Percentiles rank a stretch among this genome's conserved stretches.
Evolutionary conservation across 92 coral and sea anemone genomes (phyloP).

Genomic region (Chrysogorgia sp.): DNA sequence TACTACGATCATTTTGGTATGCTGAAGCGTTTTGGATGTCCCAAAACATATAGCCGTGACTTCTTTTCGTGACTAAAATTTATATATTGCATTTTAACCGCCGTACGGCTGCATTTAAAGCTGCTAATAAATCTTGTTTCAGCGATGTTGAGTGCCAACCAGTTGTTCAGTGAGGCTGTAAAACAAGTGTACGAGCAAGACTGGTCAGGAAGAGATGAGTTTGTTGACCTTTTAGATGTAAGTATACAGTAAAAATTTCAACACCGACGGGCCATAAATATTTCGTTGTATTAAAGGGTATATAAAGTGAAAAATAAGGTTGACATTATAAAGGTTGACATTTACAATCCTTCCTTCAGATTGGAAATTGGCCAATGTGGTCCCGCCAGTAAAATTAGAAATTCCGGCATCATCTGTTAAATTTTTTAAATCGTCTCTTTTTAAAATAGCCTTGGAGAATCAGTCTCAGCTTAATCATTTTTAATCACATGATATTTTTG

Average conservation of each 20-base stretch:
- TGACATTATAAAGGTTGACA: too few relatives aligned
- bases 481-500: too few relatives aligned
- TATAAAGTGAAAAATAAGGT: neutral
- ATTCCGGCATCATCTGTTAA: too few relatives aligned
- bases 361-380: too few relatives aligned
- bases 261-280: neutral
- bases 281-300: neutral
- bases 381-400: too few relatives aligned
- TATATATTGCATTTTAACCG: neutral
- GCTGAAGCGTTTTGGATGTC: too few relatives aligned
- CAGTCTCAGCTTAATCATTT: too few relatives aligned
- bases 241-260: neutral
- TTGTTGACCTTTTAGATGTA: constrained; percentile 81
- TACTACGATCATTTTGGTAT: too few relatives aligned
- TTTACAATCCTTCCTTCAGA: too few relatives aligned
- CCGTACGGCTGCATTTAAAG: neutral
- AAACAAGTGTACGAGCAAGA: constrained; percentile 95
- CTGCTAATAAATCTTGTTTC: neutral
- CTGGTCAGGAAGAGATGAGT: constrained; percentile 86
- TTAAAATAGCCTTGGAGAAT: too few relatives aligned
- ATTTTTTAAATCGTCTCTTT: too few relatives aligned
- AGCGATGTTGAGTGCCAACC: constrained; percentile 89
- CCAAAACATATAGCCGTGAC: constrained; percentile 10
- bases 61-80: neutral
- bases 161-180: constrained; percentile 88